phyloP scores from a whole-genome alignment of 2,888 invertebrate genomes.

The Aphidoletes aphidimyza region DNA sequence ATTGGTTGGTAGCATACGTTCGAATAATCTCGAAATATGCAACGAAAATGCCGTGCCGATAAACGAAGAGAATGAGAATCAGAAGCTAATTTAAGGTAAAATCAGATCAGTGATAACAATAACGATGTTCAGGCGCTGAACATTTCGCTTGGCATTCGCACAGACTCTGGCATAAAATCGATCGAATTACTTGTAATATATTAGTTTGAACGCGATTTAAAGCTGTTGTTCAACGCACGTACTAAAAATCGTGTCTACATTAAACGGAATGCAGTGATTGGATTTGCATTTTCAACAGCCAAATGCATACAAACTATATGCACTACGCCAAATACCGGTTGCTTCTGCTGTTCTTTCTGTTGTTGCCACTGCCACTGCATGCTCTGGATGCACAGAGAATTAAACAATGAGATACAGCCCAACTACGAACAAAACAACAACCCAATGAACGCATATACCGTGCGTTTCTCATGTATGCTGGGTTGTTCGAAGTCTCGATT shows the following conservation, averaged over 20 bases:
- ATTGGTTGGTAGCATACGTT: conserved; percentile 50
- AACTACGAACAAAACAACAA: not conserved
- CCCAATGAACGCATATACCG: not conserved
- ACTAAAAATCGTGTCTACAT: conserved; percentile 49
- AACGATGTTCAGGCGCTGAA: conserved; percentile 4
- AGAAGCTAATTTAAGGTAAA: conserved; percentile 38
- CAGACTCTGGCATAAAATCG: conserved; percentile 5
- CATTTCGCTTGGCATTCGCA: not conserved
- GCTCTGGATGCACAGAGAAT: not conserved
- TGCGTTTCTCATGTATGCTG: conserved; percentile 13
- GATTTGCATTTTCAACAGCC: conserved; percentile 48
- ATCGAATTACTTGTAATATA: conserved; percentile 53
- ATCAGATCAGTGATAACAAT: conserved; percentile 45
- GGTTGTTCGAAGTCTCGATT: not conserved
- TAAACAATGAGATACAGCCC: not conserved
- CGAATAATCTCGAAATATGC: conserved; percentile 36
- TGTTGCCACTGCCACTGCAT: not conserved
- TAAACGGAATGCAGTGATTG: conserved; percentile 39
- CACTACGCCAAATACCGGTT: conserved; percentile 37
- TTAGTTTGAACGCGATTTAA: conserved; percentile 40
- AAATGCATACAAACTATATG: not conserved
- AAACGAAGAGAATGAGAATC: conserved; percentile 13
- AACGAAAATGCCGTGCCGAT: not conserved
- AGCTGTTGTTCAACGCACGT: conserved; percentile 52
- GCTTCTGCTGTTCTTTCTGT: not conserved